Evolutionary conservation across 2,888 invertebrate species (phyloP).

Genomic region (Xestia c-nigrum): DNA sequence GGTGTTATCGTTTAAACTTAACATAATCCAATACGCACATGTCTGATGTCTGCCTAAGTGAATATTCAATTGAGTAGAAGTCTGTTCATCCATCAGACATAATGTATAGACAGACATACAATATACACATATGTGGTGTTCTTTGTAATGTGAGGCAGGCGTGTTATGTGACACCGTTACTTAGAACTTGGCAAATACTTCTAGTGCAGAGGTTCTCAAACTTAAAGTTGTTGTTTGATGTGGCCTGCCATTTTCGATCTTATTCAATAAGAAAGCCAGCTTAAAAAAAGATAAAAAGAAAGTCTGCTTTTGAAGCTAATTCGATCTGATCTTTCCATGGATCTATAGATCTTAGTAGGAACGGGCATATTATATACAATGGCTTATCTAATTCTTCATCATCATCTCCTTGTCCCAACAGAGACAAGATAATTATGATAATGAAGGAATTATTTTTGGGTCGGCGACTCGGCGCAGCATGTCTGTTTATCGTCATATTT

Average conservation of each 20-base stretch:
- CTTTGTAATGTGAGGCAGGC: slow-evolving; percentile 49
- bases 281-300: too few relatives aligned
- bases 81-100: slow-evolving; percentile 22
- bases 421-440: too few relatives aligned
- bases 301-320: too few relatives aligned
- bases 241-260: background rate
- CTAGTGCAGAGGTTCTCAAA: slow-evolving; percentile 41
- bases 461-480: too few relatives aligned
- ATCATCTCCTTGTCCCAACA: too few relatives aligned
- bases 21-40: slow-evolving; percentile 40
- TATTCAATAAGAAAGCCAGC: too few relatives aligned
- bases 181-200: slow-evolving; percentile 50
- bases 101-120: slow-evolving; percentile 7
- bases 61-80: slow-evolving; percentile 35
- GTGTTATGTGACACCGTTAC: slow-evolving; percentile 43
- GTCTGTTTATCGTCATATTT: too few relatives aligned
- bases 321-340: too few relatives aligned
- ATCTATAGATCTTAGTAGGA: background rate
- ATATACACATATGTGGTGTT: slow-evolving; percentile 23
- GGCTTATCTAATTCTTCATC: too few relatives aligned
- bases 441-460: too few relatives aligned
- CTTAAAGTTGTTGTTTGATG: background rate
- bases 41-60: slow-evolving; percentile 20
- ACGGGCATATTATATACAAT: too few relatives aligned
- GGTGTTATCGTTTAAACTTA: slow-evolving; percentile 31